These are phyloP conservation scores for Sarotherodon lohbergeri DNA, from an alignment of 2,113 vertebrate genomes.

Conservation along the genomic window DNA sequence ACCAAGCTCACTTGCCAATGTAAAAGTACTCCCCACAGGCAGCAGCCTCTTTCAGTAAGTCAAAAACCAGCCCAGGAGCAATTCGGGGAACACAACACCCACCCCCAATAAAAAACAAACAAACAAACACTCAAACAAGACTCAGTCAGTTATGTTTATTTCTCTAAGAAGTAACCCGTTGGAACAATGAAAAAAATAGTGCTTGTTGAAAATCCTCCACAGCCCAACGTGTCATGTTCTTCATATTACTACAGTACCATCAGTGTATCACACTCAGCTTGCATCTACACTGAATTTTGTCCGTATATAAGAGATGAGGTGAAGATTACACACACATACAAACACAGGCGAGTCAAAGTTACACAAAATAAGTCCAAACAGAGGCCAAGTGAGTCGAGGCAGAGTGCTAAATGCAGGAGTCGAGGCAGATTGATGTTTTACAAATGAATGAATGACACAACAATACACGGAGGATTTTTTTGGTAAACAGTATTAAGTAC, in stretches of 20 bases:
- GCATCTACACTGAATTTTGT: not conserved
- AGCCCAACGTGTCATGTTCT: not conserved
- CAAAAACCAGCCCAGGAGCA: not conserved
- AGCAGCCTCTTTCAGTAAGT: not conserved
- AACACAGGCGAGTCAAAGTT: not conserved
- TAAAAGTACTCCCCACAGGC: not conserved
- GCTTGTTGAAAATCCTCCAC: conserved; percentile 23
- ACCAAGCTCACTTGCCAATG: not conserved
- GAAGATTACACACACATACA: not conserved
- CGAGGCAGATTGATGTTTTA: conserved; percentile 36
- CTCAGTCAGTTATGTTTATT: conserved; percentile 28
- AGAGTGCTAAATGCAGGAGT: conserved; percentile 11
- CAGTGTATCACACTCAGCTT: not conserved
- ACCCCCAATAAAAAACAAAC: not conserved
- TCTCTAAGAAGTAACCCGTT: not conserved
- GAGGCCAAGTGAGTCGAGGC: conserved; percentile 34
- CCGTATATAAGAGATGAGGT: not conserved
- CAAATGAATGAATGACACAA: conserved; percentile 5
- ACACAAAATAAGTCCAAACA: conserved; percentile 3
- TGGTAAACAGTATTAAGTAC: conserved; percentile 30
- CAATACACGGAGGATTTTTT: conserved; percentile 16
- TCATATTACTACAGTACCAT: not conserved
- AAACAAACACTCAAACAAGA: not conserved
- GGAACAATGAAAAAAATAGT: conserved; percentile 47
- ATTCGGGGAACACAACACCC: not conserved